Base-by-base conservation (phyloP, 2,113 vertebrate genomes). In the Apodemus speciosus region DNA sequence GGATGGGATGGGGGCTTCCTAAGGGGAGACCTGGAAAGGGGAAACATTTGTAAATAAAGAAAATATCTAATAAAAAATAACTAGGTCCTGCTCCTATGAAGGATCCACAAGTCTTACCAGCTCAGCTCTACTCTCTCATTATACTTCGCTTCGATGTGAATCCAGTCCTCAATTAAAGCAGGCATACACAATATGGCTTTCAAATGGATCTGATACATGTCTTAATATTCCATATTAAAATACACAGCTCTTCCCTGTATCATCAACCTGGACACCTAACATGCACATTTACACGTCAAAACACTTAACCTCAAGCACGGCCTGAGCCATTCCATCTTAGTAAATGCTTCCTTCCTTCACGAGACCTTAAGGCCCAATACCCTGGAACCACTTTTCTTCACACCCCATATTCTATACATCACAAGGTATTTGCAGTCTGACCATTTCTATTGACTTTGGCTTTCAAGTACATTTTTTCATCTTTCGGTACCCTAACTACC, bases 111-210 rank as follows among this genome's bases (percentile, higher is more conserved):
- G 75, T 71, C 69, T 0, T 66, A 13, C 40, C 46, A 89, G 43
- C 51, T 88, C 23, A 87, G 60, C 49, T 56, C 66, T 83, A 77
- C 38, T 89, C 25, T 79, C 27, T 86, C 51, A 35, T 18, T 66
- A 66, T 21, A 85, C 21, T 60, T 72, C 71, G 2, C 60, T 64
- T 84, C 18, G 49, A 21, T 85, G 35, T 69, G 66, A 81, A 38
- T 49, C 51, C 49, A 79, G 30, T 91, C n/a, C 58, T 89, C 62
- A 86, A 46, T 89, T 77, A 91, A 88, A 93, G 49, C 32, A 43
- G 32, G 62, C 15, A 11, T 71, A 35, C 6, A 68, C 14, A 46
- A 11, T 16, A 35, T 68, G 9, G 62, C 73, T 86, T 90, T n/a
- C 60, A 85, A 69, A 58, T 56, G 20, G 40, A 60, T 71, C 72